These are phyloP conservation scores for Ricordea florida DNA, from an alignment of 92 coral and sea anemone genomes.

Conservation along the genomic window DNA sequence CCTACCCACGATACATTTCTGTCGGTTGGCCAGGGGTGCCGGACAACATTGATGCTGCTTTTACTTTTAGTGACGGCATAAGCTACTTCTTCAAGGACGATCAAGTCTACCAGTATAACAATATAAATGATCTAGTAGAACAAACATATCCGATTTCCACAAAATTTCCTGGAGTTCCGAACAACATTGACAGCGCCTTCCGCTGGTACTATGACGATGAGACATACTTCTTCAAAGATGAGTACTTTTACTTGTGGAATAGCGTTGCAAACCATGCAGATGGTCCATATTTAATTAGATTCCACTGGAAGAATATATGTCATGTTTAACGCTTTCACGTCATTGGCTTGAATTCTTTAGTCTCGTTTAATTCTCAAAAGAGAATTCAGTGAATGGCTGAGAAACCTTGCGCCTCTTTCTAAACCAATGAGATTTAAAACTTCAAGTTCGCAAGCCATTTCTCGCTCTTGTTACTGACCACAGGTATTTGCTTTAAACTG, in stretches of 20 bases:
- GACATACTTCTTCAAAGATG: conserved; percentile 68
- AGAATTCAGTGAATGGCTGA: too few species aligned
- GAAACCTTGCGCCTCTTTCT: too few species aligned
- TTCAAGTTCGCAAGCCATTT: too few species aligned
- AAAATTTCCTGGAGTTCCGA: conserved; percentile 68
- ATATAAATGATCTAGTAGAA: conserved; percentile 29
- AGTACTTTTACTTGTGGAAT: conserved; percentile 49
- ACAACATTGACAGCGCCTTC: conserved; percentile 67
- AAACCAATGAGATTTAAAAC: too few species aligned
- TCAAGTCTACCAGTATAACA: conserved; percentile 62
- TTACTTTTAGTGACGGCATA: background rate
- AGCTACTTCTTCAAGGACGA: conserved; percentile 85
- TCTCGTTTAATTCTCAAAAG: too few species aligned
- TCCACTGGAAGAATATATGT: conserved; percentile 30
- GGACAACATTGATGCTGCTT: conserved; percentile 71
- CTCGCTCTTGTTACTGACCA: too few species aligned
- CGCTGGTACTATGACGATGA: conserved; percentile 40
- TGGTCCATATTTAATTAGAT: conserved; percentile 6
- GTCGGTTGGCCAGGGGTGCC: conserved; percentile 86
- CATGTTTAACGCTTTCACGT: too few species aligned
- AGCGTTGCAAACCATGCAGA: background rate
- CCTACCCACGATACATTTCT: conserved; percentile 57
- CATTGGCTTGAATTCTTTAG: too few species aligned
- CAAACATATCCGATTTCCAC: conserved; percentile 54
- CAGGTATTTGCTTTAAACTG: too few species aligned